These are phyloP conservation scores for Actinopyga echinites DNA, from an alignment of 53 echinoderm and acorn worm species.

Conservation along the genomic window DNA sequence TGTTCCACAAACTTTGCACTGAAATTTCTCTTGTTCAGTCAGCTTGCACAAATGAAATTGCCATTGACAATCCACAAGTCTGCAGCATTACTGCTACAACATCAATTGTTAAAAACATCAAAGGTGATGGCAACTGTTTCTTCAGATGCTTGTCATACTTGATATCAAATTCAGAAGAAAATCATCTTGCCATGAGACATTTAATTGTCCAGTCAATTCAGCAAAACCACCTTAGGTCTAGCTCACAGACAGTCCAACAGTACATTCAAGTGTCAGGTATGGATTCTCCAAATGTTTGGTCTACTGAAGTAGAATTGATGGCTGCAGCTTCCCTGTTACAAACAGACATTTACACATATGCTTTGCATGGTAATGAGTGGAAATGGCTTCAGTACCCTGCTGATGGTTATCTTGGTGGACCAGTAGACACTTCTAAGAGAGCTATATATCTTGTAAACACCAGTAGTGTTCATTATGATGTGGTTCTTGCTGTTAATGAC, in stretches of 20 bases:
- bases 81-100: background rate
- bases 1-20: background rate
- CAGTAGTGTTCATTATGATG: conserved; percentile 6
- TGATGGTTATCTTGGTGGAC: background rate
- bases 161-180: background rate
- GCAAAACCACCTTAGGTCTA: background rate
- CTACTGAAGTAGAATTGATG: conserved; percentile 29
- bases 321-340: background rate
- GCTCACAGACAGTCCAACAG: background rate
- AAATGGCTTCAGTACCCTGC: conserved; percentile 12
- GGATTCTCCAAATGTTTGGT: background rate
- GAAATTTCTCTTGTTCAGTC: background rate
- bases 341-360: conserved; percentile 23
- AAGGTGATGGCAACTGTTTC: conserved; percentile 34
- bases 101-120: background rate
- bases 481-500: background rate
- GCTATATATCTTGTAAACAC: too few species aligned
- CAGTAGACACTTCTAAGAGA: background rate
- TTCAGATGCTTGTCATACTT: background rate
- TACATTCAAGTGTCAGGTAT: background rate
- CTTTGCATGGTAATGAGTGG: background rate
- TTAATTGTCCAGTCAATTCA: background rate
- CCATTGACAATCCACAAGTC: background rate
- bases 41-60: too few species aligned
- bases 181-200: too few species aligned